Base-by-base conservation (phyloP, 2,113 vertebrate genomes). In the Oxyruncus cristatus region DNA sequence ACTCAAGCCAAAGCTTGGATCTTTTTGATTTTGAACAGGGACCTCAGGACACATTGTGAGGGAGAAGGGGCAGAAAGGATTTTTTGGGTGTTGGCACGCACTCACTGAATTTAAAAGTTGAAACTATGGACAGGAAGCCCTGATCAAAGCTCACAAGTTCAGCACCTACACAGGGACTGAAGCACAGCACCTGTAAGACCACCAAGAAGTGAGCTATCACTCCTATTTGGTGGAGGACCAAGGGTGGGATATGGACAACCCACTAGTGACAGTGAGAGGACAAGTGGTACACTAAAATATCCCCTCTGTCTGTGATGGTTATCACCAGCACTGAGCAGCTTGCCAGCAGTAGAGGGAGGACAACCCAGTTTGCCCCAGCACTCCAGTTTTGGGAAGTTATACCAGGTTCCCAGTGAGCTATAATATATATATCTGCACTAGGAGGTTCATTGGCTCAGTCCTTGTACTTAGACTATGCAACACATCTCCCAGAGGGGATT, bases 361-460 rank as follows among this genome's bases (percentile, higher is more conserved):
- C 14, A 58, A 35, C 3, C 0, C 14, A 56, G 4, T 59, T 88
- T 79, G 30, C 14, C 21, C 30, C 37, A 1, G 0, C 3, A 7
- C 30, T 50, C 39, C 3, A 1, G 8, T 76, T 84, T 80, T 49
- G 27, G 37, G 39, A 73, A 42, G 22, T n/a, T 58, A 59, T 46
- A 49, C 37, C 11, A 49, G 5, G 16, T 63, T 14, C 18, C 47
- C 19, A 12, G 0, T 6, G 33, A 16, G n/a, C 28, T 75, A 20
- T 9, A 4, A 30, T 47, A 59, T 8, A 26, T 13, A 10, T 14
- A 5, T 15, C 47, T 35, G 10, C 3, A 42, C 22, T 42, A 55
- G 35, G 26, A 55, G 12, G 19, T 28, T 47, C 3, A 1, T 42
- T 65, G 28, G 11, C 56, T 68, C 49, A 28, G 46, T 56, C 21